Evolutionary conservation across 2,888 invertebrate genomes (phyloP), one percentile per base, ranked within the genome.

Genomic region (Julus scandinavius): DNA sequence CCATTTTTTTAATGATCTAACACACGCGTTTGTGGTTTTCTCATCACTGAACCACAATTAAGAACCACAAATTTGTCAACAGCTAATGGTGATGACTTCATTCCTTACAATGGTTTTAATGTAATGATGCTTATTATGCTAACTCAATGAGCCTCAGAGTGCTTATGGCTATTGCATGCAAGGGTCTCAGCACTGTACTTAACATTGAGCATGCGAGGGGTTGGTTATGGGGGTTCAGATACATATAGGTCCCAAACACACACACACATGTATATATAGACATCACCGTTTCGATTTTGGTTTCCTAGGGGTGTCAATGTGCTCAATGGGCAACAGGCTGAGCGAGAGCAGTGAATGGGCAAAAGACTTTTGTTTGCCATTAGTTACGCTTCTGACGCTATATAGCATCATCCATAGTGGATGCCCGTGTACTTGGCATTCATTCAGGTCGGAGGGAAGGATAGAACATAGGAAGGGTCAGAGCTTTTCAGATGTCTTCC

Each of bases 371-470:
- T 85, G 50, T 85, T 45, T 85, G 85, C 29, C 85, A 85, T 85
- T 85, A 85, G 85, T 50, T 49, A 17, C 85, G 85, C 85, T 85
- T 85, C 50, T 85, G 85, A 85, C 85, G 85, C 45, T 85, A 45
- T 50, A 45, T 20, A 49, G n/a, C 49, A 50, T 41, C 58, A 40
- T 87, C 87, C 58, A 87, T 38, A 58, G 63, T 87, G 40, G 87
- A 58, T 87, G 63, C 2, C 63, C 58, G 54, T 87, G 54, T 63
- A 87, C 54, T 58, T 87, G 54, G 50, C 58, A 87, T 58, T 54
- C 58, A 87, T 58, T 54, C 87, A 87, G 54, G 87, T 87, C 54
- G 17, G 87, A 87, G 50, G 87, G 87, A 58, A 87, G 58, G 87
- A 63, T 85, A 50, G 2, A 80, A 80, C 80, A 38, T 49, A 50